Conservation (phyloP, 2,113 vertebrate genomes). For the Periophthalmus modestus region DNA sequence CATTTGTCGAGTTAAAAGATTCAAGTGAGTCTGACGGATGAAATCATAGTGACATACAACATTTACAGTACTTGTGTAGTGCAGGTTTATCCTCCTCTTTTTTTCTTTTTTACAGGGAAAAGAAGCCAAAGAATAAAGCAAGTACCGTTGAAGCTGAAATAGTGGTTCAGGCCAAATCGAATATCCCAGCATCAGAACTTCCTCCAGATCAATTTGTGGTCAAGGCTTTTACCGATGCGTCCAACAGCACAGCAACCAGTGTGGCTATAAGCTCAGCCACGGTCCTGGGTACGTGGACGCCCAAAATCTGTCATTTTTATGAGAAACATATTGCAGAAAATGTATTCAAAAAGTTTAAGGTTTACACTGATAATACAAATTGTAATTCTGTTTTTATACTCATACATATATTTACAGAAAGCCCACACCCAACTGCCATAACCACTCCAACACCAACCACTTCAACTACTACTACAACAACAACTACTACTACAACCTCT, state of each 20-base stretch:
- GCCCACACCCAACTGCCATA: not conserved
- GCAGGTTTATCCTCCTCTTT: not conserved
- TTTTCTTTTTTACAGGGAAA: not conserved
- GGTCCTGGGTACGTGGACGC: not conserved
- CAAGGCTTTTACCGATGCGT: not conserved
- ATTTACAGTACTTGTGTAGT: not conserved
- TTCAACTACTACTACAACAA: too few species aligned
- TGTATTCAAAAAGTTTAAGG: too few species aligned
- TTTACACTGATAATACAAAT: too few species aligned
- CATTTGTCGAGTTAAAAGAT: too few species aligned
- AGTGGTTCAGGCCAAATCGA: not conserved
- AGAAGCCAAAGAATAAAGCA: not conserved
- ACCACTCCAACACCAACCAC: not conserved
- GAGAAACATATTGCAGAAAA: too few species aligned
- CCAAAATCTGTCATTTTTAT: too few species aligned
- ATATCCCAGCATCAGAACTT: not conserved
- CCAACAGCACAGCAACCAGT: not conserved
- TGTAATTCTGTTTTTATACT: too few species aligned
- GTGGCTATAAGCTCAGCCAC: not conserved
- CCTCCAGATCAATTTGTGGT: not conserved
- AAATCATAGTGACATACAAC: too few species aligned
- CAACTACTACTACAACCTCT: not conserved
- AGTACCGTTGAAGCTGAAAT: not conserved
- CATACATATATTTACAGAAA: too few species aligned
- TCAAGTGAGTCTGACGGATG: too few species aligned